A percentile compares a stretch with the other conserved stretches of the same genome.
Conservation (phyloP, 2,797 vertebrate genomes). For the Melanotaenia nigrans region DNA sequence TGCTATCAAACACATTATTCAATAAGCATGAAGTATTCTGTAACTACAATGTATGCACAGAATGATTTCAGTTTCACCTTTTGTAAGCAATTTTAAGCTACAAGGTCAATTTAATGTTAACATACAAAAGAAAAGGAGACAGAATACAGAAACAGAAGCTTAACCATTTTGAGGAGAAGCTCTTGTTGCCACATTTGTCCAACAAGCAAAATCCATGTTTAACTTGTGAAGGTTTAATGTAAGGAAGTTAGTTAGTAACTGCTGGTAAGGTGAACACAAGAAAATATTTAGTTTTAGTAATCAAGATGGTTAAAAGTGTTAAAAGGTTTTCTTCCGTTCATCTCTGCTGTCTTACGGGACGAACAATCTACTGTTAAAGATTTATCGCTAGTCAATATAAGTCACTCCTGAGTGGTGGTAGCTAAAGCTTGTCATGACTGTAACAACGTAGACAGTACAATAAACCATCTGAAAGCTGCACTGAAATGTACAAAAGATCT, state of each 20-base stretch:
- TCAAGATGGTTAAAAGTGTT: not conserved
- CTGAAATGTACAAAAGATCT: not conserved
- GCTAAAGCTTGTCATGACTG: not conserved
- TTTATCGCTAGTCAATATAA: too few species aligned
- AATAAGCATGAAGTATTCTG: slow-evolving; percentile 28
- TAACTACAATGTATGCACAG: slow-evolving; percentile 18
- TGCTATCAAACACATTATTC: slow-evolving; percentile 13
- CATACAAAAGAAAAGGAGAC: not conserved
- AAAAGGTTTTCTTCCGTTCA: not conserved
- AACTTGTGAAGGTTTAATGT: not conserved
- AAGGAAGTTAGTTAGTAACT: not conserved
- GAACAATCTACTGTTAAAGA: too few species aligned
- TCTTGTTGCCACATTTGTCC: not conserved
- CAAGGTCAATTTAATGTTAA: not conserved
- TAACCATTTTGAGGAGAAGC: not conserved
- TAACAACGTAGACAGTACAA: not conserved
- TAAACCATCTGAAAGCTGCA: not conserved
- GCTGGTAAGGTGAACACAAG: not conserved
- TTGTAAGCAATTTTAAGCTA: not conserved
- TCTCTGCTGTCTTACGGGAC: not conserved
- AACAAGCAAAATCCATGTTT: not conserved
- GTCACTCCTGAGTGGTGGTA: too few species aligned
- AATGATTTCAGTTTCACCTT: slow-evolving; percentile 14
- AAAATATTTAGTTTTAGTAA: slow-evolving; percentile 13
- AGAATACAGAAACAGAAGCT: too few species aligned